Conservation (phyloP, 2,797 vertebrate genomes). For the Poeciliopsis turneri region DNA sequence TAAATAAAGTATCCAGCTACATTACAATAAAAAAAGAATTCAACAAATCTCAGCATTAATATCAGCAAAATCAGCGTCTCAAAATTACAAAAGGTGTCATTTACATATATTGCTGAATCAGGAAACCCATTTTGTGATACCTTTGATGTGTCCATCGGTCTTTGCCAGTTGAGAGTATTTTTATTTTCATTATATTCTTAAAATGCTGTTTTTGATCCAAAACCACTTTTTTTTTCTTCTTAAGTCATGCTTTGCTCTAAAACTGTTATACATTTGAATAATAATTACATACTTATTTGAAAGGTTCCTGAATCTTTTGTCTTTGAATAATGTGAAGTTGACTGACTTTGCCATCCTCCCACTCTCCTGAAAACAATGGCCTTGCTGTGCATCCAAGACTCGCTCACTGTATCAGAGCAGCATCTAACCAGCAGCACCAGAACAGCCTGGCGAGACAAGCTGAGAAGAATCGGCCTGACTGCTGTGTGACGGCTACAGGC, state of each 20-base stretch:
- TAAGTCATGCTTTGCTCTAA: neutral
- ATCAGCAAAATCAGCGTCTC: neutral
- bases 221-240: neutral
- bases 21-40: neutral
- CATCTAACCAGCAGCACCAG: constrained; percentile 61
- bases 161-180: neutral
- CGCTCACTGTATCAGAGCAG: constrained; percentile 48
- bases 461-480: constrained; percentile 37
- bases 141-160: neutral
- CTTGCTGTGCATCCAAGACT: constrained; percentile 36
- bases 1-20: neutral
- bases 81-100: neutral
- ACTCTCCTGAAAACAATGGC: constrained; percentile 49
- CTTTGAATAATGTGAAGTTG: constrained; percentile 50
- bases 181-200: neutral
- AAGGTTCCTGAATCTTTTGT: constrained; percentile 43
- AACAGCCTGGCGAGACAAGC: constrained; percentile 39
- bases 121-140: neutral
- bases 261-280: neutral
- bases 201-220: neutral
- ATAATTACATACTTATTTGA: neutral
- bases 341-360: constrained; percentile 48
- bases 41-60: neutral
- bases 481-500: constrained; percentile 59
- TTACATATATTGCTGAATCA: neutral